Base-by-base conservation (phyloP, 2,888 invertebrate genomes). In the Amiota communis region DNA sequence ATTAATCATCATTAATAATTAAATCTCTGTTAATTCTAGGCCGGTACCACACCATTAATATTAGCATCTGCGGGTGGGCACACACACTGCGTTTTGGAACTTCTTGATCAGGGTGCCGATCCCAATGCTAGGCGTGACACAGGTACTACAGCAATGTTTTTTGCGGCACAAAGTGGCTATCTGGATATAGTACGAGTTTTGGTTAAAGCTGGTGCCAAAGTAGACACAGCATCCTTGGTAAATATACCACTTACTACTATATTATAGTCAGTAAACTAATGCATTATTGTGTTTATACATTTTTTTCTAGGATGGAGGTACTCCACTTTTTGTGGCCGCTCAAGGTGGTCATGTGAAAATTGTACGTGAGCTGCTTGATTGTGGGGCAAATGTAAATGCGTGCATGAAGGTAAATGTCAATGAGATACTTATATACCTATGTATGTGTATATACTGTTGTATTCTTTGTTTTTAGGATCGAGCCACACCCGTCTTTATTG, bases 1-100 rank as follows among this genome's bases (percentile, higher is more conserved):
- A 36, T 36, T 36, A 36, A 36, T 36, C 36, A 36, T 36, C 36
- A 36, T 36, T 36, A 36, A 36, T 36, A 6, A 0, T 36, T 36
- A 6, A 36, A 53, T 63, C 46, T 17, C 1, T 63, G 20, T 48
- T 78, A 72, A 75, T 87, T 89, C n/a, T 91, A 98, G 98, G 97
- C 98, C 89, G 97, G 97, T 63, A 98, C 98, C 48, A 97, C 98
- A 8, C 97, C 98, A 6, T 92, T 98, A 80, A 97, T 98, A 87
- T 91, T 98, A 86, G 95, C 98, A 1, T 94, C 97, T 2, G 97
- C 97, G 71, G 96, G 97, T 90, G 97, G 97, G 1, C 96, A 97
- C 90, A 92, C 94, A 79, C 94, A 95, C 69, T 97, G 97, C 90
- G 97, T 97, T 47, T 67, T 88, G 74, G 96, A 97, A 89, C 91